Evolutionary conservation across 2,888 invertebrate species (phyloP).

Genomic region (Cephus spinipes): DNA sequence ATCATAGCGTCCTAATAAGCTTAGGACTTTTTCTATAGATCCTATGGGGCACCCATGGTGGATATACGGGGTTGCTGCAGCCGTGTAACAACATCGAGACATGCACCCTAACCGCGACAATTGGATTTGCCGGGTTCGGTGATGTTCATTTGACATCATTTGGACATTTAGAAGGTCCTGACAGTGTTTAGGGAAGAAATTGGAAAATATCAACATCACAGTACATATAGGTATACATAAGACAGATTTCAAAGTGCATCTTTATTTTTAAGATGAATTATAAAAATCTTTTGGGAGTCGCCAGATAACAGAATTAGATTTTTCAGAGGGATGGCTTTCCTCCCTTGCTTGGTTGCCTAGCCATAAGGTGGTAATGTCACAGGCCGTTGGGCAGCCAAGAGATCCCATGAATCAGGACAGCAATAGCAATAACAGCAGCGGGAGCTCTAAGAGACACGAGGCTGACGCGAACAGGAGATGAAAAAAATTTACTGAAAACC

Average conservation of each 20-base stretch:
- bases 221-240: background rate
- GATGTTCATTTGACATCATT: slow-evolving; percentile 65
- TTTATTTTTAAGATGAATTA: background rate
- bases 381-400: slow-evolving; percentile 58
- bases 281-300: background rate
- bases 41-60: slow-evolving; percentile 29
- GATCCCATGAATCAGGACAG: slow-evolving; percentile 56
- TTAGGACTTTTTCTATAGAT: slow-evolving; percentile 42
- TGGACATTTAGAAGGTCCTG: slow-evolving; percentile 46
- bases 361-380: slow-evolving; percentile 62
- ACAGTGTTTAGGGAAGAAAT: background rate
- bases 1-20: slow-evolving; percentile 59
- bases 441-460: slow-evolving; percentile 26
- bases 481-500: slow-evolving; percentile 36
- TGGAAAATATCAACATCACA: background rate
- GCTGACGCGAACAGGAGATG: slow-evolving; percentile 23
- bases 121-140: slow-evolving; percentile 58
- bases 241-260: background rate
- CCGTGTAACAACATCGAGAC: slow-evolving; percentile 39
- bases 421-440: slow-evolving; percentile 26
- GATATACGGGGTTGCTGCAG: slow-evolving; percentile 26
- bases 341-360: slow-evolving; percentile 25
- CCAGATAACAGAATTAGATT: background rate
- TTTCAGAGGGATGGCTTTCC: slow-evolving; percentile 13
- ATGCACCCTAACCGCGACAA: slow-evolving; percentile 40